These are phyloP conservation scores for Julus scanicus DNA, from an alignment of 2,888 invertebrate genomes.

Conservation along the genomic window DNA sequence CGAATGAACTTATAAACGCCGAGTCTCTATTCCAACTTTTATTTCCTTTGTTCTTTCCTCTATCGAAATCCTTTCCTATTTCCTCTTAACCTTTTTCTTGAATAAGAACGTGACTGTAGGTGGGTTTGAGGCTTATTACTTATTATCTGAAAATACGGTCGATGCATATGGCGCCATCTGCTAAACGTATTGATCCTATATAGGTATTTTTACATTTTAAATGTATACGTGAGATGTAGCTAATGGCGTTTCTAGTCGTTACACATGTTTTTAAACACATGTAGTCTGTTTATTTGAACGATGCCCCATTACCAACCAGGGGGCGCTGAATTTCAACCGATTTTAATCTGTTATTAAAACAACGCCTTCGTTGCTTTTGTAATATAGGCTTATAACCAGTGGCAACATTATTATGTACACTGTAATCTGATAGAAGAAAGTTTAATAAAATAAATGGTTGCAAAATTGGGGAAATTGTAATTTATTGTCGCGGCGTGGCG, in stretches of 20 bases:
- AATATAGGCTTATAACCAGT: neutral
- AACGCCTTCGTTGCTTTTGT: neutral
- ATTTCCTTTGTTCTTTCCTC: too few species aligned
- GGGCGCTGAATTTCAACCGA: neutral
- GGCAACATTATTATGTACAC: neutral
- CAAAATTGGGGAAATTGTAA: neutral
- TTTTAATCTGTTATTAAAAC: neutral
- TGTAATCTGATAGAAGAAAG: neutral
- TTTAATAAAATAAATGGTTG: neutral
- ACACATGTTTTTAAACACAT: neutral
- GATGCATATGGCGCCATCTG: neutral
- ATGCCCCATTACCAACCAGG: neutral
- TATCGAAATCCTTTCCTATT: neutral
- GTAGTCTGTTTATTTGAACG: neutral
- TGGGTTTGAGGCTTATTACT: neutral
- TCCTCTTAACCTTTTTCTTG: neutral
- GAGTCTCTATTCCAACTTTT: neutral
- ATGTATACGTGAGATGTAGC: neutral
- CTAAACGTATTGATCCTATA: neutral
- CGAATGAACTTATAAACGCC: neutral
- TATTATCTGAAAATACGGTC: neutral
- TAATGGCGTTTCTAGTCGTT: neutral
- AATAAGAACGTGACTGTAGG: neutral
- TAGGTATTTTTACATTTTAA: conserved; percentile 8
- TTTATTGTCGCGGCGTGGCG: too few species aligned